A percentile compares a stretch with the other conserved stretches of the same genome.
These are phyloP conservation scores for Cantharis rufa DNA, from an alignment of 2,888 invertebrate genomes.

Conservation along the genomic window DNA sequence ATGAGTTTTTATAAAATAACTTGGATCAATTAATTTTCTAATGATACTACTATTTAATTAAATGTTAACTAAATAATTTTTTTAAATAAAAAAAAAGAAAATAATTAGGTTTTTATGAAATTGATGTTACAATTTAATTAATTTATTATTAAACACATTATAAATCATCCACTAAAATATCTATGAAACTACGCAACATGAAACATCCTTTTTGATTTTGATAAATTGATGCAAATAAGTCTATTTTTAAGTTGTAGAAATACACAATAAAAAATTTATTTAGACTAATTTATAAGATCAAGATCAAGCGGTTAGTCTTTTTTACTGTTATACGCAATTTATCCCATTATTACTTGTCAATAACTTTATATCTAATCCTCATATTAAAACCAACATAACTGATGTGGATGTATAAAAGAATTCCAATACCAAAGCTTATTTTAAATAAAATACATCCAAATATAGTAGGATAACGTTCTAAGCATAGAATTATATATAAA, in stretches of 20 bases:
- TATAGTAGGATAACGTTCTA: slow-evolving; percentile 6
- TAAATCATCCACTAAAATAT: not conserved
- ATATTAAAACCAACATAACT: slow-evolving; percentile 18
- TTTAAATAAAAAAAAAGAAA: not conserved
- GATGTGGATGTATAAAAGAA: slow-evolving; percentile 12
- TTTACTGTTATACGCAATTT: not conserved
- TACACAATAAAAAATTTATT: not conserved
- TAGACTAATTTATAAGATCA: not conserved
- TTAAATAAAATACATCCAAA: slow-evolving; percentile 17
- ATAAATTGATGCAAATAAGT: not conserved
- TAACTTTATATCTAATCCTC: slow-evolving; percentile 10
- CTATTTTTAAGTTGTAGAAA: not conserved
- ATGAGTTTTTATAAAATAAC: not conserved
- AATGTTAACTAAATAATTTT: not conserved
- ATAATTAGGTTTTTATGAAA: too few species aligned
- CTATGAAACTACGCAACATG: not conserved
- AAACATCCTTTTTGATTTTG: not conserved
- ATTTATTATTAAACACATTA: not conserved
- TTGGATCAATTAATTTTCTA: not conserved
- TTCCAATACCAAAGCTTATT: slow-evolving; percentile 10
- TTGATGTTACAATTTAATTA: not conserved
- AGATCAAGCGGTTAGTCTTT: not conserved
- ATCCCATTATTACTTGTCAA: slow-evolving; percentile 12
- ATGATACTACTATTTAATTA: not conserved
- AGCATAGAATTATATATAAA: not conserved